Percentiles rank a stretch among this genome's conserved stretches.
Conservation (phyloP, 2,113 vertebrate species). For the Malurus alboscapulatus region DNA sequence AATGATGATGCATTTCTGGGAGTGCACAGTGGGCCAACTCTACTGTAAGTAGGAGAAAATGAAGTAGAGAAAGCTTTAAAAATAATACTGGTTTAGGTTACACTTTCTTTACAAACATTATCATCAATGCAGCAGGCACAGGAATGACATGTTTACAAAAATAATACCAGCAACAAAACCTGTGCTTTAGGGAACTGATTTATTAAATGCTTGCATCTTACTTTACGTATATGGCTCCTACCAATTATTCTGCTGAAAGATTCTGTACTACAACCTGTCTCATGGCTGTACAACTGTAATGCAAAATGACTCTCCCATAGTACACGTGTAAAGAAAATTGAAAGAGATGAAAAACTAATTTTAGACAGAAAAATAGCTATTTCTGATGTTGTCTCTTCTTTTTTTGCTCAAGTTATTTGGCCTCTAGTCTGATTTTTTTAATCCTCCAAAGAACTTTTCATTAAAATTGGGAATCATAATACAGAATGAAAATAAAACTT, state of each 20-base stretch:
- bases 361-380: neutral
- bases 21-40: slow-evolving; percentile 84
- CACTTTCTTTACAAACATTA: neutral
- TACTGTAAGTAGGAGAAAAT: slow-evolving; percentile 84
- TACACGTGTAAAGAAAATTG: neutral
- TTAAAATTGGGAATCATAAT: neutral
- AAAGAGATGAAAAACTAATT: neutral
- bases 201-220: neutral
- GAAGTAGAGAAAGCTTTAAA: neutral
- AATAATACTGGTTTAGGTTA: neutral
- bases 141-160: neutral
- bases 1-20: slow-evolving; percentile 87
- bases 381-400: neutral
- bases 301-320: neutral
- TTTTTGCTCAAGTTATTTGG: neutral
- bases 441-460: neutral
- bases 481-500: neutral
- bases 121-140: neutral
- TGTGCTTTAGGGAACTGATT: neutral
- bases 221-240: neutral
- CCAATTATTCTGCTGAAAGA: neutral
- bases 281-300: neutral
- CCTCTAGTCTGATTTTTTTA: neutral
- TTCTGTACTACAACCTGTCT: neutral
- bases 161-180: neutral